Percentiles rank a stretch among this genome's conserved stretches.
Conservation (phyloP, 2,113 vertebrate species). For the Buteo buteo region DNA sequence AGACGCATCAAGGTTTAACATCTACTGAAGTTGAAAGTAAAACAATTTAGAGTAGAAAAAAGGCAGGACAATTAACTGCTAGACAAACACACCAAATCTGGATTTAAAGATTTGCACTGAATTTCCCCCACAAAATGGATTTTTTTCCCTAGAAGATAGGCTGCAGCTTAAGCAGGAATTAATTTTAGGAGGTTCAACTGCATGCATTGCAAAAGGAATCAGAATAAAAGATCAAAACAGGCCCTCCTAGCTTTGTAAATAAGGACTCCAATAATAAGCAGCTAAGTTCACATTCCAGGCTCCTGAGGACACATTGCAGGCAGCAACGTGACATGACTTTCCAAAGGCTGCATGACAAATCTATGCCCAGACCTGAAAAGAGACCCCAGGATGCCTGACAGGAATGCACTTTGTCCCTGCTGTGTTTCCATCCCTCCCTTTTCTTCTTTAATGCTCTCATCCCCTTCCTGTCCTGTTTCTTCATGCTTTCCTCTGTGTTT, state of each 20-base stretch:
- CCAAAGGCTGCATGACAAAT: slow-evolving; percentile 43
- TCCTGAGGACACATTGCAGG: slow-evolving; percentile 37
- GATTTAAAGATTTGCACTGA: background rate
- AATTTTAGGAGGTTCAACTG: background rate
- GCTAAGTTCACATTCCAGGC: slow-evolving; percentile 38
- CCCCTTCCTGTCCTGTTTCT: background rate
- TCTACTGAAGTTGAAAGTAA: background rate
- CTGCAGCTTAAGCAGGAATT: slow-evolving; percentile 6
- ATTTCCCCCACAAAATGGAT: background rate
- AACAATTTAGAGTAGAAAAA: background rate
- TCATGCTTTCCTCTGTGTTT: background rate
- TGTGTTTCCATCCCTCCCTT: background rate
- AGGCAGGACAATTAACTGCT: background rate
- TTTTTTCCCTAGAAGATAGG: background rate
- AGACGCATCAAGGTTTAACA: background rate
- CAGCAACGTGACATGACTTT: slow-evolving; percentile 45
- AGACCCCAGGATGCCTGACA: background rate
- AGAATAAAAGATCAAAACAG: slow-evolving; percentile 49
- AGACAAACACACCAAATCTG: background rate
- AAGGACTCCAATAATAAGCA: slow-evolving; percentile 38
- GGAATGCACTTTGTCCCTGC: background rate
- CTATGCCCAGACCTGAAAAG: slow-evolving; percentile 20
- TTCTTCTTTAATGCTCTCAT: background rate
- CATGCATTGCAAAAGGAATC: background rate
- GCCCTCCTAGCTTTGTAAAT: slow-evolving; percentile 29